Percentiles rank a stretch among this genome's conserved stretches.
phyloP scores from a whole-genome alignment of 2,888 invertebrate genomes.

The Cynaeus angustus region DNA sequence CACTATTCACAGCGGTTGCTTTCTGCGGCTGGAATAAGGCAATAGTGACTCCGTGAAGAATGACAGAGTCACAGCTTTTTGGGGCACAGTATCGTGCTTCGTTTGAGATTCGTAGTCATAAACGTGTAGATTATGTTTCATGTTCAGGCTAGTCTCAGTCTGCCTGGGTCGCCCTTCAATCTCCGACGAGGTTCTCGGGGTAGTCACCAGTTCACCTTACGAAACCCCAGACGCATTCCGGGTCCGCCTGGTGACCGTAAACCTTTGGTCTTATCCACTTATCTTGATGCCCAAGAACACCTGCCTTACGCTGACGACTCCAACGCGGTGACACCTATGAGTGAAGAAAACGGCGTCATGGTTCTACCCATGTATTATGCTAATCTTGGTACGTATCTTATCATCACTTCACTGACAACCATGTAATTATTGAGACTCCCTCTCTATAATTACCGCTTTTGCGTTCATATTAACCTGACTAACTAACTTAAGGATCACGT shows the following conservation, averaged over 20 bases:
- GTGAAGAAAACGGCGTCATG: constrained; percentile 97
- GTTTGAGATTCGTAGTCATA: constrained; percentile 54
- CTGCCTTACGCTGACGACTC: constrained; percentile 98
- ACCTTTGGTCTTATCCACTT: constrained; percentile 94
- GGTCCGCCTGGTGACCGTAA: constrained; percentile 91
- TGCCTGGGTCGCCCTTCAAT: constrained; percentile 98
- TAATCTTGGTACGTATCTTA: constrained; percentile 79
- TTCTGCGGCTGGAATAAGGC: constrained; percentile 19
- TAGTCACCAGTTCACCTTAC: constrained; percentile 93
- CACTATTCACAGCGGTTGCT: constrained; percentile 23
- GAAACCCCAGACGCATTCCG: constrained; percentile 87
- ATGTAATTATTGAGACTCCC: constrained; percentile 24
- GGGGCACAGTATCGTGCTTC: constrained; percentile 55
- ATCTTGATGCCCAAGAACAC: constrained; percentile 95
- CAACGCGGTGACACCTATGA: constrained; percentile 97
- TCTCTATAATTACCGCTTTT: constrained; percentile 28
- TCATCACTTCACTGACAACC: constrained; percentile 20
- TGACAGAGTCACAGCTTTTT: constrained; percentile 18
- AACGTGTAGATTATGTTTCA: constrained; percentile 70
- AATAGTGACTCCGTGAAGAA: constrained; percentile 13
- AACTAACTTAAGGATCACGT: constrained; percentile 79
- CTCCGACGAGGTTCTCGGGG: constrained; percentile 91
- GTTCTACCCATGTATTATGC: constrained; percentile 93
- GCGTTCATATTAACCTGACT: constrained; percentile 45
- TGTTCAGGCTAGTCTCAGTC: constrained; percentile 93